Base-by-base conservation (phyloP, 2,888 invertebrate species). In the Cyaniris semiargus region DNA sequence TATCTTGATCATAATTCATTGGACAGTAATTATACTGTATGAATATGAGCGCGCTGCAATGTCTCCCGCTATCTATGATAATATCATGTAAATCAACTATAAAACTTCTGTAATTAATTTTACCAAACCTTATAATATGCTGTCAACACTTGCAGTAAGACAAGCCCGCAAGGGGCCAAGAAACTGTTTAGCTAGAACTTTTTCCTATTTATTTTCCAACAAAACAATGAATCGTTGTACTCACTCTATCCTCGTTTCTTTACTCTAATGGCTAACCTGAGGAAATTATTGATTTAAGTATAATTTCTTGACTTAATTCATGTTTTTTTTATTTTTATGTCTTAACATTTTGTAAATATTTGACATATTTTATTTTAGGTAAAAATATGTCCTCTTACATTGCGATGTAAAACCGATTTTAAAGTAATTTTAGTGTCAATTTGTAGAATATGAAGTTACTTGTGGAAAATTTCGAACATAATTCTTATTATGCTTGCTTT, bases 401-500 rank as follows among this genome's bases (percentile, higher is more conserved):
- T 53, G 18, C 15, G 44, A 44, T 44, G 44, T 3, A 3, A 44
- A 44, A 44, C 10, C 1, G 38, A 38, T 38, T 38, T 38, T 38
- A 8, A 38, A 38, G 38, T 34, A 34, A 48, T 15, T 18, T 53
- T 18, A 18, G 53, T 53, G 18, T 18, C 18, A 53, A 53, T 53
- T 15, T 53, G 53, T 53, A 53, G 53, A 53, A 53, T 53, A 53
- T 53, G 53, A 53, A 13, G 44, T 44, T 44, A 53, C 53, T 18
- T 53, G 53, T 53, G 4, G 5, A 53, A 15, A 3, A 23, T 66
- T 27, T 66, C 3, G 60, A 27, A 66, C 66, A 27, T 15, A 66
- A 31, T 66, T 27, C 60, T 27, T 27, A 27, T 66, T 15, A 18
- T 66, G 66, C 66, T 66, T 66, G 66, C 66, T 66, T 60, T 66